phyloP scores from a whole-genome alignment of 2,888 invertebrate genomes.

The Meiosimyza decipiens region DNA sequence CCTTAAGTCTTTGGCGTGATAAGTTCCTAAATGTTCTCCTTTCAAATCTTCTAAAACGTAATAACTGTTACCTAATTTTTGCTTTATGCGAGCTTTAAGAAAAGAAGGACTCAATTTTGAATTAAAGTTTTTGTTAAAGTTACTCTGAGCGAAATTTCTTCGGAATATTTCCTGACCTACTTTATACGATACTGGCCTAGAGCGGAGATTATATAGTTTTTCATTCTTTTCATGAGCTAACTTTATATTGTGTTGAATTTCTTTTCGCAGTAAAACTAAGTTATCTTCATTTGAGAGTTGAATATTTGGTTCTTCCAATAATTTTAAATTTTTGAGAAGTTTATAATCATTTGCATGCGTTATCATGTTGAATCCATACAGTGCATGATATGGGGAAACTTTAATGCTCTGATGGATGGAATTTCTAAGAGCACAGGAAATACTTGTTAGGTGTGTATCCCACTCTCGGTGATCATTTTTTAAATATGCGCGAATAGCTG shows the following conservation, averaged over 20 bases:
- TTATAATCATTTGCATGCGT: slow-evolving; percentile 29
- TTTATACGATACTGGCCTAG: slow-evolving; percentile 14
- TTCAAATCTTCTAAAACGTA: slow-evolving; percentile 20
- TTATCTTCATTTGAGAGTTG: slow-evolving; percentile 3
- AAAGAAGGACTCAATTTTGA: slow-evolving; percentile 16
- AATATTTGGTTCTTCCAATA: slow-evolving; percentile 20
- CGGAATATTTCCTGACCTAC: slow-evolving; percentile 32
- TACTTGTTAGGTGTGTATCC: slow-evolving; percentile 35
- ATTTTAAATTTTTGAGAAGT: slow-evolving; percentile 20
- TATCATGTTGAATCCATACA: slow-evolving; percentile 36
- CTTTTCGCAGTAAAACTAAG: background rate
- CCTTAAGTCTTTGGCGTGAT: slow-evolving; percentile 2
- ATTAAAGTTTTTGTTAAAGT: slow-evolving; percentile 8
- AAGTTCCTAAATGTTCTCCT: slow-evolving; percentile 15
- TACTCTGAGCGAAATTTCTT: slow-evolving; percentile 33
- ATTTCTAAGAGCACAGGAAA: slow-evolving; percentile 36
- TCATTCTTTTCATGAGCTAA: slow-evolving; percentile 24
- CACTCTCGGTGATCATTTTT: slow-evolving; percentile 37
- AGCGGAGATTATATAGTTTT: slow-evolving; percentile 32
- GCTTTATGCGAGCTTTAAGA: background rate
- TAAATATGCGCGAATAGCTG: slow-evolving; percentile 46
- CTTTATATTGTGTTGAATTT: slow-evolving; percentile 19
- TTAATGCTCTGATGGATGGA: slow-evolving; percentile 33
- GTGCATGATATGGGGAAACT: slow-evolving; percentile 34
- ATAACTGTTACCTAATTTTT: background rate